Evolutionary conservation across 2,888 invertebrate genomes (phyloP), one percentile per base, ranked within the genome.

Genomic region (Melanargia galathea): DNA sequence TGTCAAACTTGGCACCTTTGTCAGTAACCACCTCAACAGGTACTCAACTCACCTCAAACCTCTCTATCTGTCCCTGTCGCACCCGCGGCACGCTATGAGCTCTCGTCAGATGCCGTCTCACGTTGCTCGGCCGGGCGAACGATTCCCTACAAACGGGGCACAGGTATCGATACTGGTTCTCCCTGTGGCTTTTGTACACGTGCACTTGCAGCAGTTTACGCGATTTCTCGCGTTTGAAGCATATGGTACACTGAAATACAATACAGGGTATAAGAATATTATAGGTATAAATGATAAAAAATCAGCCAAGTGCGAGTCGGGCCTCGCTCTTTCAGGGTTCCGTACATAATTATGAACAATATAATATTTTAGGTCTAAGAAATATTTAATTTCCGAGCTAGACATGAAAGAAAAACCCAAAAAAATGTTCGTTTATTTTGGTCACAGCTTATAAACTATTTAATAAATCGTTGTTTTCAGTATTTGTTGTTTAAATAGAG

Each of bases 11-110:
- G 35, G 35, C 11, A 13, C 35, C 13, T 1, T 11, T 11, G 11
- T 35, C 35, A 11, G 11, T 11, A 16, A 40, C 16, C n/a, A 40
- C 16, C 16, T 40, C 7, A 40, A n/a, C n/a, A 5, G 38, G 38
- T n/a, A 40, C 40, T 16, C n/a, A 1, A 5, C 40, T 7, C n/a
- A 40, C 40, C 40, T 40, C 2, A 40, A 40, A 54, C 61, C 62
- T 66, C 52, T 69, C 60, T 16, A 70, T 70, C n/a, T 16, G 45
- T 11, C 68, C 70, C 60, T 72, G 72, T 33, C 59, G 35, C 22
- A 63, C 62, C 26, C 70, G 45, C 0, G 70, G 67, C 20, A 72
- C 66, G 8, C 62, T 58, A 55, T 72, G 72, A 13, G 61, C 62
- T 43, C 68, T 61, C 8, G 60, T 20, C 6, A 70, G 61, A 45